A percentile compares a stretch with the other conserved stretches of the same genome.
Conservation (phyloP, 2,797 vertebrate genomes). For the Mareca strepera region DNA sequence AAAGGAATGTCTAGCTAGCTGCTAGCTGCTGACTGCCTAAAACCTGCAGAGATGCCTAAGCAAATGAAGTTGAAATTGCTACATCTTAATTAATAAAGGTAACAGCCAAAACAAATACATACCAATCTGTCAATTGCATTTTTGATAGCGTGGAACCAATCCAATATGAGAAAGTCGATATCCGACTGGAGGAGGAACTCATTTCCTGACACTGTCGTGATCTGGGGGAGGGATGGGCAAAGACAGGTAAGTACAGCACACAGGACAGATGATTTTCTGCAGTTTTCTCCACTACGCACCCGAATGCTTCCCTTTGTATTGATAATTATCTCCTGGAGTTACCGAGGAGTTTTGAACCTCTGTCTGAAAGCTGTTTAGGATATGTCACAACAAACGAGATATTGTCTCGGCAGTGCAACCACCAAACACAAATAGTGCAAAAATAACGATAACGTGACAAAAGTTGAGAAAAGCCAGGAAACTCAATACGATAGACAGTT, state of each 20-base stretch:
- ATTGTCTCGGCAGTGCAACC: slow-evolving; percentile 71
- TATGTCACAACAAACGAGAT: slow-evolving; percentile 73
- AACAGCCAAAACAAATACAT: slow-evolving; percentile 83
- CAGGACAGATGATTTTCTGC: slow-evolving; percentile 22
- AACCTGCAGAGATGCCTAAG: slow-evolving; percentile 59
- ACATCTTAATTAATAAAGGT: slow-evolving; percentile 79
- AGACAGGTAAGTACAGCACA: slow-evolving; percentile 67
- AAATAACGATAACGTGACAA: slow-evolving; percentile 33
- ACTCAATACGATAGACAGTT: slow-evolving; percentile 1
- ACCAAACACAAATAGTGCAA: slow-evolving; percentile 53
- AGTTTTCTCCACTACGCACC: not conserved
- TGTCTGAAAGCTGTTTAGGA: slow-evolving; percentile 67
- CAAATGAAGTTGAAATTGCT: slow-evolving; percentile 71
- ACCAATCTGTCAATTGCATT: slow-evolving; percentile 87
- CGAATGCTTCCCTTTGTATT: slow-evolving; percentile 24
- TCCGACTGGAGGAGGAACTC: slow-evolving; percentile 92
- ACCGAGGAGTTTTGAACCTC: slow-evolving; percentile 55
- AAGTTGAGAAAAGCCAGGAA: slow-evolving; percentile 51
- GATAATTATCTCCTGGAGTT: slow-evolving; percentile 54
- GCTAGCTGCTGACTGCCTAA: slow-evolving; percentile 54
- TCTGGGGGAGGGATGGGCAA: slow-evolving; percentile 74
- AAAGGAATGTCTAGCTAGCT: slow-evolving; percentile 52
- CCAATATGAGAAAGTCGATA: slow-evolving; percentile 84
- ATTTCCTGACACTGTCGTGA: slow-evolving; percentile 90
- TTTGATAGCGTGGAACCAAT: slow-evolving; percentile 91